Base-by-base conservation (phyloP, 2,888 invertebrate species). In the Patella pellucida region DNA sequence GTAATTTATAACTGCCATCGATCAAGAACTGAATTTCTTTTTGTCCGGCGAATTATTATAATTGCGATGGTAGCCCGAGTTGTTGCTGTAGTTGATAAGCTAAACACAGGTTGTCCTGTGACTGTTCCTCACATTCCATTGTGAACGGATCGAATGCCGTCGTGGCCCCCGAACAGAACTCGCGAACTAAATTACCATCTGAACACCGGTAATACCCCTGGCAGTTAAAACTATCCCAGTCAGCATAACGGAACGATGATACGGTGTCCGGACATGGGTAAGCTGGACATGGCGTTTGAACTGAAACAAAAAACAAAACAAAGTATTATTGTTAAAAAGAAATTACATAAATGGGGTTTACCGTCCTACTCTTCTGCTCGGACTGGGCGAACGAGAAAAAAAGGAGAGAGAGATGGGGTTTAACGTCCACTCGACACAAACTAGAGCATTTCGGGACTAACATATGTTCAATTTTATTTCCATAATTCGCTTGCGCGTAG, bases 91-190 rank as follows among this genome's bases (percentile, higher is more conserved):
- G 14, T 23, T 62, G 62, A 14, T 62, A 62, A 15, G 62, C 62
- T 14, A 62, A 14, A 62, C 62, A 62, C 3, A 62, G 23, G 14
- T 62, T 62, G 15, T 62, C 62, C 14, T 62, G 62, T 0, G 62
- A 62, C 62, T 62, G 62, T 62, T 62, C 62, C 5, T 62, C 62
- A 62, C 62, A 62, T 11, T 62, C 12, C 62, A 62, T 62, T 62
- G 62, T 62, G 62, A 62, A 62, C 14, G 62, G 62, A 14, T 62
- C 62, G 19, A 62, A 62, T 23, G 62, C 62, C 23, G 62, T 11
- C 62, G 62, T 62, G 23, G 62, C 19, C 3, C 62, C 62, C 2
- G 62, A 62, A 15, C 62, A 62, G 5, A 62, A 62, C 23, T 62
- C 62, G 19, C 62, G 19, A 14, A 62, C 62, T 23, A 62, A 23